Conservation (phyloP, 2,797 vertebrate genomes). For the Ctenopoma kingsleyae region DNA sequence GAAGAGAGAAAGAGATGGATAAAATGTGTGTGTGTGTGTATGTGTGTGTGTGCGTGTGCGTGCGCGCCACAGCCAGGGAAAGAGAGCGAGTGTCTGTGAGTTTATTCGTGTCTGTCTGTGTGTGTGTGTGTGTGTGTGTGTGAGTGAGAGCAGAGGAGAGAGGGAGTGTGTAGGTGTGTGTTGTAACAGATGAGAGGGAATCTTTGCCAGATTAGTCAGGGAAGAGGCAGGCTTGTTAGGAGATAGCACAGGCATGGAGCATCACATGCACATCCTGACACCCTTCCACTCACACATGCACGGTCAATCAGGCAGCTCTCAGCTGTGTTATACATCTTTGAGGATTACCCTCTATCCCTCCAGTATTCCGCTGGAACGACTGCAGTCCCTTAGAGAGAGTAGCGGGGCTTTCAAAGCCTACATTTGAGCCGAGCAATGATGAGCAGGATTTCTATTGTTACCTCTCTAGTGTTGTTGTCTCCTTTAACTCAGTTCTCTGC, state of each 20-base stretch:
- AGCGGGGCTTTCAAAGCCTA: constrained; percentile 80
- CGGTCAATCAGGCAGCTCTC: constrained; percentile 59
- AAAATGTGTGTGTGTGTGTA: constrained; percentile 46
- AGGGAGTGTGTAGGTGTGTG: constrained; percentile 69
- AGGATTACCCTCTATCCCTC: constrained; percentile 83
- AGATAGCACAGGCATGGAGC: constrained; percentile 85
- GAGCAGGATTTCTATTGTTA: constrained; percentile 81
- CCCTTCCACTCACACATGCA: constrained; percentile 51
- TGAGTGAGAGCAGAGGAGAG: constrained; percentile 23
- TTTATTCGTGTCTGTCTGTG: constrained; percentile 25
- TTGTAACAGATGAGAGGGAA: constrained; percentile 80
- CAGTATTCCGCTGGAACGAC: constrained; percentile 77
- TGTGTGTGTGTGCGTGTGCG: not conserved
- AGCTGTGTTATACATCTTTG: constrained; percentile 80
- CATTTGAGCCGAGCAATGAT: constrained; percentile 84
- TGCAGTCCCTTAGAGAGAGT: constrained; percentile 82
- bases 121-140: constrained; percentile 31
- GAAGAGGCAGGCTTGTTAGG: constrained; percentile 82
- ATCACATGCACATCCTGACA: constrained; percentile 61
- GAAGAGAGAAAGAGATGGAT: constrained; percentile 76
- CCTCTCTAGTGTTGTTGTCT: constrained; percentile 60
- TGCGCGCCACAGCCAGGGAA: constrained; percentile 18
- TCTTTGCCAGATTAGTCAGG: constrained; percentile 82
- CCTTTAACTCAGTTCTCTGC: constrained; percentile 56
- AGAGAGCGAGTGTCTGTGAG: constrained; percentile 36